Evolutionary conservation across 2,113 vertebrate species (phyloP).

Genomic region (Echinops telfairi): DNA sequence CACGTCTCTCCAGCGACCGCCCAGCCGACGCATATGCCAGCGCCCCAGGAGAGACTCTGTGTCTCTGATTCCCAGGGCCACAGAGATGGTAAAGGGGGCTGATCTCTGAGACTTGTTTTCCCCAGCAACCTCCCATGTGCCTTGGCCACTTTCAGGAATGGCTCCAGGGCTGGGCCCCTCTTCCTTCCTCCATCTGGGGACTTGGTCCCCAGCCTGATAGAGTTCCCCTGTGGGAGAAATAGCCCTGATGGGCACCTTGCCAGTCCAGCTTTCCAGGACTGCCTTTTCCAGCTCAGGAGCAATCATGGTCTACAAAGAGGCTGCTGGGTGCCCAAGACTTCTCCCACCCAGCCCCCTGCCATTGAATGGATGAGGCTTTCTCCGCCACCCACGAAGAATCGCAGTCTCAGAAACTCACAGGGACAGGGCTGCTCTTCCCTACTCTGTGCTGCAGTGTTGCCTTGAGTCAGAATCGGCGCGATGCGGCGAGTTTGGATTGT

Average conservation of each 20-base stretch:
- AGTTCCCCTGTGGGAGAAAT: not conserved
- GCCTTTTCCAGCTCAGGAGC: not conserved
- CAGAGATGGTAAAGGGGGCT: no score
- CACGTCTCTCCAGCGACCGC: conserved; percentile 58
- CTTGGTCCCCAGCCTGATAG: not conserved
- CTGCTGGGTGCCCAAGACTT: not conserved
- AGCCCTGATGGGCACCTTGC: not conserved
- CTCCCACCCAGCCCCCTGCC: not conserved
- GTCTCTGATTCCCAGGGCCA: not conserved
- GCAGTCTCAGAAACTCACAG: no score
- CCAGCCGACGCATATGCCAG: conserved; percentile 41
- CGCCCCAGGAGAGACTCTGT: not conserved
- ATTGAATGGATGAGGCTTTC: no score
- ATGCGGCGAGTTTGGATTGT: no score
- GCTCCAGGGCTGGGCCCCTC: not conserved
- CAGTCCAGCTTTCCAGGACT: no score
- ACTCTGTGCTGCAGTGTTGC: no score
- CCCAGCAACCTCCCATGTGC: no score
- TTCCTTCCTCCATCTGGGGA: accelerated
- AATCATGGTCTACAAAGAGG: not conserved
- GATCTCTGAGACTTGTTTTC: no score
- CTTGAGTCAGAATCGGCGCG: no score
- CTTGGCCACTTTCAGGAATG: no score
- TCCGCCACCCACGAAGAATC: no score
- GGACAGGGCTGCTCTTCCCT: no score